Base-by-base conservation (phyloP, 1,140 invertebrate species). In the Cydia splendana region DNA sequence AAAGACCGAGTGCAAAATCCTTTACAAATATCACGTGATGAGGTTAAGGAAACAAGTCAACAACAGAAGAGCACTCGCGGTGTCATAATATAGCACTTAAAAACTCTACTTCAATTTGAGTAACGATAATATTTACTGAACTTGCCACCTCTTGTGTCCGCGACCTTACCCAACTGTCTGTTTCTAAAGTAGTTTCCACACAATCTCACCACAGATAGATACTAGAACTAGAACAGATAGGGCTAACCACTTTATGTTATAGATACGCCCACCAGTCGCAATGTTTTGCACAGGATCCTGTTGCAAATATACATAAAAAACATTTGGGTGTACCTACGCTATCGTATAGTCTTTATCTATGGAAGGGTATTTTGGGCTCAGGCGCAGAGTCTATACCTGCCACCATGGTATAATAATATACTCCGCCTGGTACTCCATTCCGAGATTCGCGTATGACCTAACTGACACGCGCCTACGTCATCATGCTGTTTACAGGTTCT, bases 151-250 rank as follows among this genome's bases (percentile, higher is more conserved):
- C 65, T 45, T 9, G 30, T 38, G 67, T 71, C 10, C 67, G 67
- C 67, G 67, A 71, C 67, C 67, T 71, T 71, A 71, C 38, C 15
- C 30, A 71, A 71, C 67, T 69, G 30, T n/a, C 24, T 69, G 34
- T 45, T 7, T 38, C n/a, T 24, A 62, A 24, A 62, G 57, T 20
- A 62, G 20, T 24, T 24, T 62, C 20, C 9, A 62, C 57, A 62
- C 20, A 20, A 62, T 62, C 57, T 62, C 24, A 18, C 53, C 20
- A 18, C 53, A 57, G 6, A 18, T 2, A 57, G 53, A 57, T 0
- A 57, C 53, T 18, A 57, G n/a, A 18, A 57, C 53, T 20, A 57
- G 51, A 53, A 15, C n/a, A 53, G 51, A n/a, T 53, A 53, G 45
- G 13, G 45, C 10, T 13, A 12, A 48, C 45, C 45, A 48, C 45